These are phyloP conservation scores for Brachycybe producta DNA, from an alignment of 2,888 invertebrate genomes.

Conservation along the genomic window DNA sequence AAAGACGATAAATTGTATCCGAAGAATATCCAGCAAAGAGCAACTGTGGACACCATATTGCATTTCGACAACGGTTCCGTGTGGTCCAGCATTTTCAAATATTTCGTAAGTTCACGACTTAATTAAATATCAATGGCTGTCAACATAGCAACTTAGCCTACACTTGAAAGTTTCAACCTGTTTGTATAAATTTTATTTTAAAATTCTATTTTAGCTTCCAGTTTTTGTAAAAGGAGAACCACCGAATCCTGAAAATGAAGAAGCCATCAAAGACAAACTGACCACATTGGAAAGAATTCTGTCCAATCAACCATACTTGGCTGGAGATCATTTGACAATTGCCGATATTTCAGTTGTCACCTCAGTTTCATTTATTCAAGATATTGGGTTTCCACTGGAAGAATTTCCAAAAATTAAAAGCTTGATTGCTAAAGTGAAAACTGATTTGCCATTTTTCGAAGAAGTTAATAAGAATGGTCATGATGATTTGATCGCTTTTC, in stretches of 20 bases:
- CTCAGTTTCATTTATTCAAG: not conserved
- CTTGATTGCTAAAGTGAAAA: not conserved
- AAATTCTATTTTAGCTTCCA: not conserved
- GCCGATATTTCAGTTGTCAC: not conserved
- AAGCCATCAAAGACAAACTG: not conserved
- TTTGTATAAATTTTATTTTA: not conserved
- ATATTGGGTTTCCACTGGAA: not conserved
- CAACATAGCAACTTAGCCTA: too few relatives aligned
- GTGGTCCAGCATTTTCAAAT: not conserved
- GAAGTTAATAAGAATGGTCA: not conserved
- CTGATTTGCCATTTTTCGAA: constrained; percentile 5
- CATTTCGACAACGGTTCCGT: not conserved
- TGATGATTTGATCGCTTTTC: not conserved
- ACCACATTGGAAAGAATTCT: not conserved
- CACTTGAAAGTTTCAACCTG: too few relatives aligned
- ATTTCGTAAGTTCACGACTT: constrained; percentile 1
- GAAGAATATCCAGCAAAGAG: not conserved
- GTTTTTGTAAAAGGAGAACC: not conserved
- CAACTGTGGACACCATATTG: constrained; percentile 1
- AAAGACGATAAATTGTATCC: constrained; percentile 7
- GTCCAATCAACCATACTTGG: not conserved
- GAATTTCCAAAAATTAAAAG: not conserved
- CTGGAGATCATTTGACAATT: constrained; percentile 7
- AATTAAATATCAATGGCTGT: too few relatives aligned
- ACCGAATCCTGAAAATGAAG: not conserved